Evolutionary conservation across 92 coral and sea anemone species (phyloP), one percentile per base, ranked within the genome.

Genomic region (Pocillopora meandrina): DNA sequence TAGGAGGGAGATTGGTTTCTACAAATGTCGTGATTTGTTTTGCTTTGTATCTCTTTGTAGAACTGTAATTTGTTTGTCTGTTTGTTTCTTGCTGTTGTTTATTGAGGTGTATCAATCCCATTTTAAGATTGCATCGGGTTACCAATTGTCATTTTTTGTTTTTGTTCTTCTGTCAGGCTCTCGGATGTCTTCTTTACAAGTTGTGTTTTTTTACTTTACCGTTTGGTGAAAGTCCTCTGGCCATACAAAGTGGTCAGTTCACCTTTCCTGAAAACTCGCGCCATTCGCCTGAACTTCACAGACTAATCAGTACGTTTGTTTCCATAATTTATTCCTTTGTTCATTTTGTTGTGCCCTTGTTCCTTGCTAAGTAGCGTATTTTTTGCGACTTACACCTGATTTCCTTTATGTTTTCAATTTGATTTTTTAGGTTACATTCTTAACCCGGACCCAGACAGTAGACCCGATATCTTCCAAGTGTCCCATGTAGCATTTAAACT

Each of bases 231-330:
- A 96, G 99, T 82, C 92, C 98, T 63, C 89, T 96, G 52, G 99
- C 99, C n/a, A 96, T 96, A 31, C 99, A 96, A 70, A 96, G 93
- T 86, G 99, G 93, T 47, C 98, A 96, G 86, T 96, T 96, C n/a
- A 83, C 98, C 58, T 94, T 96, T 33, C 99, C 99, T 74, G 99
- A 96, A 20, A 94, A 86, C 82, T 96, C 99, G 0, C 94, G 95
- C 55, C 95, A 96, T 72, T 85, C 98, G 56, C 90, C 92, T 69
- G 92, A 89, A 52, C 91, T 96, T 20, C 96, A 94, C 80, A 91
- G 88, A 17, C 93, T 96, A 47, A 94, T 95, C 84, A 90, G 98
- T 95, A 89, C 92, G 98, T 90, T 13, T 73, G 56, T n/a, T 7
- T 73, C 15, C 13, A 26, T 11, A 21, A 59, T 34, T 18, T 11